phyloP scores from a whole-genome alignment of 2,888 invertebrate genomes.

The Cheilosia urbana region DNA sequence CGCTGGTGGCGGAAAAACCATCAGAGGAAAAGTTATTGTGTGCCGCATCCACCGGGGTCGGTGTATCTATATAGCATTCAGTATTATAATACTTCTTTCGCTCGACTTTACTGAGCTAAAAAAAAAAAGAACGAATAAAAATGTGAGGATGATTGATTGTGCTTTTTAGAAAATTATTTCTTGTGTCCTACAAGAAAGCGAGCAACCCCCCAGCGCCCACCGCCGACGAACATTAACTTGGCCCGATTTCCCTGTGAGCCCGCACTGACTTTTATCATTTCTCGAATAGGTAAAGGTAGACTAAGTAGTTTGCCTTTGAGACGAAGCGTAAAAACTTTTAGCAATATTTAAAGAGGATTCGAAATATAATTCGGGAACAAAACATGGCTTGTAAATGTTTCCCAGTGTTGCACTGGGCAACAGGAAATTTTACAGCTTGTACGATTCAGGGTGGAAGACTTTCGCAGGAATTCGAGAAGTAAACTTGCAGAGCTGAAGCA shows the following conservation, averaged over 20 bases:
- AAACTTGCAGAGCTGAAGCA: no score
- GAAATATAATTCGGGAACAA: constrained; percentile 4
- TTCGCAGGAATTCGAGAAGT: background rate
- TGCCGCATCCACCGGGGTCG: background rate
- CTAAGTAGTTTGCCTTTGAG: constrained; percentile 10
- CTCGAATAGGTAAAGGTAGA: background rate
- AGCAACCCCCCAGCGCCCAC: background rate
- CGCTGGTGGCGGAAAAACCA: background rate
- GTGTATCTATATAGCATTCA: background rate
- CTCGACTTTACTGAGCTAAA: constrained; percentile 22
- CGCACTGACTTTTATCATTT: constrained; percentile 14
- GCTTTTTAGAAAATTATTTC: constrained; percentile 74
- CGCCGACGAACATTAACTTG: constrained; percentile 3
- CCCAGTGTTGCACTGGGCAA: background rate
- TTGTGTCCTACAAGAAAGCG: constrained; percentile 44
- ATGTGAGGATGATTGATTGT: constrained; percentile 71
- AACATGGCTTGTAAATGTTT: background rate
- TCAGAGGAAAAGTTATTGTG: constrained; percentile 44
- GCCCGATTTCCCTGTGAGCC: constrained; percentile 6
- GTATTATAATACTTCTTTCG: constrained; percentile 26
- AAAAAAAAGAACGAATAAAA: background rate
- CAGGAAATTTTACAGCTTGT: background rate
- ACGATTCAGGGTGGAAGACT: background rate
- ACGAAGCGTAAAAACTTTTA: background rate
- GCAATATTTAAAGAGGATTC: constrained; percentile 32